Conservation (phyloP, 2,113 vertebrate genomes). For the Hypomesus transpacificus region DNA sequence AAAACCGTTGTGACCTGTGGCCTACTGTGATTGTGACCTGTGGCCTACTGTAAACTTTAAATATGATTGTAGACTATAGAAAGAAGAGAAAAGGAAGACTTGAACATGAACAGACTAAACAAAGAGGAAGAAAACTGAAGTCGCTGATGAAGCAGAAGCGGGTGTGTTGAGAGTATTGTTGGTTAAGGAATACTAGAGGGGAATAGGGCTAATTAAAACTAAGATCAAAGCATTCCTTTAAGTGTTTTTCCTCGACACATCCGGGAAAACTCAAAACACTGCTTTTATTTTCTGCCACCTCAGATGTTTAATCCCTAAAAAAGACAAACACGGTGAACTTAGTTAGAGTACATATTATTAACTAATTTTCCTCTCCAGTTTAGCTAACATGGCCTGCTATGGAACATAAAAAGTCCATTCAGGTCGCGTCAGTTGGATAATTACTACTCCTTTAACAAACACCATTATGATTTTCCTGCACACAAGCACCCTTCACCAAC, state of each 20-base stretch:
- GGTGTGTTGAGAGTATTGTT: constrained; percentile 70
- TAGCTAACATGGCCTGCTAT: constrained; percentile 53
- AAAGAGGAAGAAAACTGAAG: constrained; percentile 68
- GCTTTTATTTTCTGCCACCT: constrained; percentile 71
- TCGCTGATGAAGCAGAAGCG: constrained; percentile 70
- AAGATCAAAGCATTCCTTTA: constrained; percentile 72
- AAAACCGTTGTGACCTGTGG: no score
- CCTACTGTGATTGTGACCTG: no score
- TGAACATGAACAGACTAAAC: constrained; percentile 60
- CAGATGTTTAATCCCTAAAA: constrained; percentile 65
- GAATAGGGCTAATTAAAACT: constrained; percentile 74
- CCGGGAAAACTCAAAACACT: constrained; percentile 68
- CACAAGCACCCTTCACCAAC: constrained; percentile 32
- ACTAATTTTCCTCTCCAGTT: constrained; percentile 60
- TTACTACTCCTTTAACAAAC: constrained; percentile 10
- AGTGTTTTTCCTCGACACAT: constrained; percentile 74
- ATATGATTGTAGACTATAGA: no score
- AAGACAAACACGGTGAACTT: constrained; percentile 70
- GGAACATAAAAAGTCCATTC: constrained; percentile 32
- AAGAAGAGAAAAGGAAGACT: constrained; percentile 19
- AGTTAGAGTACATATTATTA: constrained; percentile 71
- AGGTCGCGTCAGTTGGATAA: constrained; percentile 22
- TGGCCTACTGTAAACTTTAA: no score
- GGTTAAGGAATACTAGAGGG: constrained; percentile 74
- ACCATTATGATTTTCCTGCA: constrained; percentile 41